These are phyloP conservation scores for Urocitellus parryii DNA, from an alignment of 2,113 vertebrate species.

Conservation along the genomic window DNA sequence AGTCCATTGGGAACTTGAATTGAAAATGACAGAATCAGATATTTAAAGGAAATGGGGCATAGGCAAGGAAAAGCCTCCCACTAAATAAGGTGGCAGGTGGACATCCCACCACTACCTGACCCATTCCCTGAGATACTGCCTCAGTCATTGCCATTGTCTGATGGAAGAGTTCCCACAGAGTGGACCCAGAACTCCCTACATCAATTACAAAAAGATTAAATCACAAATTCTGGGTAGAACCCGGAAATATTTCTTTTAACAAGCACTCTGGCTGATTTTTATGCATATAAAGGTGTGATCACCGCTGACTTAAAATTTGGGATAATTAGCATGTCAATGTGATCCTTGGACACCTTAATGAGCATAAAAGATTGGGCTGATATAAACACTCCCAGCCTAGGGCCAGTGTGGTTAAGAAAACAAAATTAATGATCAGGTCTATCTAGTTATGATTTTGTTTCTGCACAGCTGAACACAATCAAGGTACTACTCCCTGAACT, in stretches of 20 bases:
- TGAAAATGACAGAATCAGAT: background rate
- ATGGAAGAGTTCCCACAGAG: background rate
- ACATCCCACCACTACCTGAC: too few relatives aligned
- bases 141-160: fast-evolving
- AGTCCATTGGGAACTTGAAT: background rate
- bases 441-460: constrained; percentile 41
- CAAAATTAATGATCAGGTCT: background rate
- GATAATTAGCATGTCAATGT: background rate
- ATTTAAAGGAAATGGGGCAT: background rate
- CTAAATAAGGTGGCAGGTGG: background rate
- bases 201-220: background rate
- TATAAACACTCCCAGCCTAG: background rate
- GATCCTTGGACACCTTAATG: background rate
- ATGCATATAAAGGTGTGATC: constrained; percentile 31
- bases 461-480: constrained; percentile 34
- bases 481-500: constrained; percentile 22
- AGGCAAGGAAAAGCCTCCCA: background rate
- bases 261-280: background rate
- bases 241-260: background rate
- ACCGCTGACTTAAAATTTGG: constrained; percentile 33
- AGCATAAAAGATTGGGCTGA: background rate
- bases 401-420: background rate
- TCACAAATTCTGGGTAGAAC: background rate
- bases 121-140: background rate
- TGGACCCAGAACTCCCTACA: background rate